Conservation (phyloP, 1,140 invertebrate species). For the Drosophila eugracilis region DNA sequence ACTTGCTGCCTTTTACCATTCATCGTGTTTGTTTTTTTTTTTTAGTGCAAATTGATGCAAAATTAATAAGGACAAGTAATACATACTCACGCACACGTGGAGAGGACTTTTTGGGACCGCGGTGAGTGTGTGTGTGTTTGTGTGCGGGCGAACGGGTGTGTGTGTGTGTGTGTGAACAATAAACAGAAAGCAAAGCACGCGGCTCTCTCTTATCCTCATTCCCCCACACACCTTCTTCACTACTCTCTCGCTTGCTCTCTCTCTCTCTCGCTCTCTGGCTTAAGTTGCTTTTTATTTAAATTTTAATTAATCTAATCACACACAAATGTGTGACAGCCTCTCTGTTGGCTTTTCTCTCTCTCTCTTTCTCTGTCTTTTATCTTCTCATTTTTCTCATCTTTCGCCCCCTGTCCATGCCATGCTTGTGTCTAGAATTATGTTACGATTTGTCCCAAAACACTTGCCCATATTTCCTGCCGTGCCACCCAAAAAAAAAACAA, state of each 20-base stretch:
- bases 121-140: constrained; percentile 43
- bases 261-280: constrained; percentile 2
- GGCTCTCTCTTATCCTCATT: constrained; percentile 16
- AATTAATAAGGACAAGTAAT: constrained; percentile 56
- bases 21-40: too few relatives aligned
- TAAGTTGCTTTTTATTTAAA: constrained; percentile 42
- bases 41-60: constrained; percentile 47
- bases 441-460: constrained; percentile 33
- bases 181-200: constrained; percentile 60
- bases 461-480: constrained; percentile 23
- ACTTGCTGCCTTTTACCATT: constrained; percentile 15
- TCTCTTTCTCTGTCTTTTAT: background rate
- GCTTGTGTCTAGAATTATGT: constrained; percentile 41
- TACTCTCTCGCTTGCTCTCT: background rate
- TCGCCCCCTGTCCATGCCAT: background rate
- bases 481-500: constrained; percentile 6
- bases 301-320: constrained; percentile 61
- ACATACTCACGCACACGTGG: constrained; percentile 13
- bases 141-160: too few relatives aligned
- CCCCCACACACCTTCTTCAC: background rate
- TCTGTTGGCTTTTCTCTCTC: constrained; percentile 4
- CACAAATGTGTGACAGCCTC: constrained; percentile 35
- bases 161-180: constrained; percentile 62
- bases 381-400: background rate
- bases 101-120: constrained; percentile 46